Conservation (phyloP, 1,140 invertebrate genomes). For the Zaprionus kolodkinae region DNA sequence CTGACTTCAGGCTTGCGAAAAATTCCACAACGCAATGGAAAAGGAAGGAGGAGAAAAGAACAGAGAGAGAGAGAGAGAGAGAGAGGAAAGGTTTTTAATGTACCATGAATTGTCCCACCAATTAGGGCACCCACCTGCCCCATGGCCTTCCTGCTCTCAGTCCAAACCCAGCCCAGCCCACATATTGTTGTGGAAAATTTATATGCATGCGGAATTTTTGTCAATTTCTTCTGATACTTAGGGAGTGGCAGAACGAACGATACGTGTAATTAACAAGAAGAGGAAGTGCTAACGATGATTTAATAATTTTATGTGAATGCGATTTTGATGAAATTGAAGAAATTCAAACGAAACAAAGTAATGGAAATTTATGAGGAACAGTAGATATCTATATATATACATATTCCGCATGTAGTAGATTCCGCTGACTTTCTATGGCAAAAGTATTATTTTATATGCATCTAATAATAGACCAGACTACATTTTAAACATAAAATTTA, state of each 20-base stretch:
- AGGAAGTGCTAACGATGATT: slow-evolving; percentile 2
- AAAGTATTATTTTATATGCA: background rate
- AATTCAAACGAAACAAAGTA: too few species aligned
- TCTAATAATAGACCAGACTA: slow-evolving; percentile 22
- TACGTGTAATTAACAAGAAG: background rate
- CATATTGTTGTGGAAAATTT: slow-evolving; percentile 46
- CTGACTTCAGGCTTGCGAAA: slow-evolving; percentile 27
- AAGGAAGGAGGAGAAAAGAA: background rate
- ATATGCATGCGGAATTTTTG: slow-evolving; percentile 21
- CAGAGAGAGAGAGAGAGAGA: background rate
- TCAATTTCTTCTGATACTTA: slow-evolving; percentile 13
- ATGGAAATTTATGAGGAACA: too few species aligned
- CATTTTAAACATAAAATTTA: slow-evolving; percentile 17
- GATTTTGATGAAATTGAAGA: too few species aligned
- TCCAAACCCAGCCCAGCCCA: slow-evolving; percentile 8
- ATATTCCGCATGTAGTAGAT: background rate
- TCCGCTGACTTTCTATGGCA: background rate
- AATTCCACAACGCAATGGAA: background rate
- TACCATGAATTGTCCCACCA: background rate
- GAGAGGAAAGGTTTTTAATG: background rate
- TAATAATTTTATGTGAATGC: background rate
- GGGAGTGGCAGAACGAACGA: background rate
- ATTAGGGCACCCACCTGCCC: background rate
- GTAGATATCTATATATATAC: background rate
- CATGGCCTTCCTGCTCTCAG: background rate